Evolutionary conservation across 2,113 vertebrate genomes (phyloP), one percentile per base, ranked within the genome.

Genomic region (Xiphophorus maculatus): DNA sequence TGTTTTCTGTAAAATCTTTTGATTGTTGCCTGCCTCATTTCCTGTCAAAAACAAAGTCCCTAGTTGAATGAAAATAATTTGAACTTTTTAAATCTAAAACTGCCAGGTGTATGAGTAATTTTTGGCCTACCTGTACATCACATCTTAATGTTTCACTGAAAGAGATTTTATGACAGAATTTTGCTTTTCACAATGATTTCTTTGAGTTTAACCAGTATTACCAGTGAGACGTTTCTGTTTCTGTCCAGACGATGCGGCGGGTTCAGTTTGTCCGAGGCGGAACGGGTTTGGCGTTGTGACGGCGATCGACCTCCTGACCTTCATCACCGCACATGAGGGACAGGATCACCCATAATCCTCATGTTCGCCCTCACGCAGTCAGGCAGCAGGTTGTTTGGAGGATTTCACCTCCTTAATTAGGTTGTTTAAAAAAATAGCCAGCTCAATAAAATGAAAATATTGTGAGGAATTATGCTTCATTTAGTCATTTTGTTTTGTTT

Each of bases 201-300:
- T 51, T 51, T 51, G 14, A 2, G 22, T 54, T 25, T 0, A 54
- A 25, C 51, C 51, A 54, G 1, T 54, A 9, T 19, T 11, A 58
- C 17, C 42, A 44, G 14, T 44, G 14, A 25, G 7, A 22, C 7
- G 15, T 33, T 76, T 25, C 27, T 66, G 32, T 35, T 28, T 82
- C n/a, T 32, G 51, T 76, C 25, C 64, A 88, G 90, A 79, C 73
- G 29, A 80, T 27, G 79, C 77, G 0, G 87, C 93, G 0, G 93
- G 91, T 3, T 86, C 92, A 1, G 87, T 94, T 82, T 89, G 69
- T 22, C 87, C 92, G 84, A 88, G 88, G 80, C 91, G 95, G 85
- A 95, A 90, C 93, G 95, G 96, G 63, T 96, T 96, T 17, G 96
- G 95, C 0, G 90, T 97, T 0, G 95, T 97, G 66, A 98, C 96